Percentiles rank a stretch among this genome's conserved stretches.
These are phyloP conservation scores for Onthophagus sagittarius DNA, from an alignment of 2,888 invertebrate genomes.

Conservation along the genomic window DNA sequence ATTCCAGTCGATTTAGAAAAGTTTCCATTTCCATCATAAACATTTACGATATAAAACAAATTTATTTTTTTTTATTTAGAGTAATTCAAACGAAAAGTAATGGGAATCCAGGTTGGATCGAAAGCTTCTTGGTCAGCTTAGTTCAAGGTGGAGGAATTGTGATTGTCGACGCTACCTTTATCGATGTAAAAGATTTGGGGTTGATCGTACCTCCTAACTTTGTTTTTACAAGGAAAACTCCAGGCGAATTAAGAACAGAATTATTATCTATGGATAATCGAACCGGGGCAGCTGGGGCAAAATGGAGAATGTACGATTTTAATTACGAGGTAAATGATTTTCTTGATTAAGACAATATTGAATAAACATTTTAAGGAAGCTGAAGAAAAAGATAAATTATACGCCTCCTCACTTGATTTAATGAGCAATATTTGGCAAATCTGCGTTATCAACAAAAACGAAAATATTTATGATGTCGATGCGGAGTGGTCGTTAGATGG, in stretches of 20 bases:
- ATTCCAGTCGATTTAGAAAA: conserved; percentile 63
- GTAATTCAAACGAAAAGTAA: conserved; percentile 58
- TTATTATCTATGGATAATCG: not conserved
- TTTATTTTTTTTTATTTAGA: conserved; percentile 33
- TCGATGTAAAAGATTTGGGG: conserved; percentile 38
- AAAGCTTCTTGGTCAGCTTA: conserved; percentile 59
- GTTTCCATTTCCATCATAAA: conserved; percentile 38
- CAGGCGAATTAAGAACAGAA: not conserved
- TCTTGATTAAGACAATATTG: not conserved
- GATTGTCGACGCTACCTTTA: conserved; percentile 46
- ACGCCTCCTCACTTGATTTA: not conserved
- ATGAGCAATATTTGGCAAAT: conserved; percentile 31
- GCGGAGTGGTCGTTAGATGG: conserved; percentile 57
- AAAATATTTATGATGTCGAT: conserved; percentile 53
- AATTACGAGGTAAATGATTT: conserved; percentile 45
- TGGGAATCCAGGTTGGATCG: conserved; percentile 66
- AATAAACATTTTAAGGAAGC: not conserved
- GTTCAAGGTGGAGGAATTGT: conserved; percentile 54
- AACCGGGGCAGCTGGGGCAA: not conserved
- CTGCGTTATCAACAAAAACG: conserved; percentile 51
- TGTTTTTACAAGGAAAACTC: conserved; percentile 41
- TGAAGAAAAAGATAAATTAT: not conserved
- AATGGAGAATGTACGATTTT: conserved; percentile 51
- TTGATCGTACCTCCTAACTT: conserved; percentile 41
- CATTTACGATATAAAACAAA: not conserved